These are phyloP conservation scores for Acrossocheilus fasciatus DNA, from an alignment of 2,797 vertebrate species.

Conservation along the genomic window DNA sequence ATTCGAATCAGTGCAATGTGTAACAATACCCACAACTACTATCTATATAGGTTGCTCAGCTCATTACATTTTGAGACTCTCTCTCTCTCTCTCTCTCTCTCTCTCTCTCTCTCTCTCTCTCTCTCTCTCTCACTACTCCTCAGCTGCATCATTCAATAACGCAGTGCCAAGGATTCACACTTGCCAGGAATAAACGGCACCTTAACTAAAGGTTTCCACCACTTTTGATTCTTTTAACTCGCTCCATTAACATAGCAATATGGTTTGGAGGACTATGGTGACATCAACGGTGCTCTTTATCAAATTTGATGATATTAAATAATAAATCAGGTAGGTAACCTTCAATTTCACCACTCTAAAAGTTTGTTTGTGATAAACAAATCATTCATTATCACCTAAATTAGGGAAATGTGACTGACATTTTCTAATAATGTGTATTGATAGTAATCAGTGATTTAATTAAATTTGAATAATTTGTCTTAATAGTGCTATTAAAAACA, in stretches of 20 bases:
- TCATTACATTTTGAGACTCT: not conserved
- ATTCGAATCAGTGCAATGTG: not conserved
- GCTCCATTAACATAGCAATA: not conserved
- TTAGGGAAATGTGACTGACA: not conserved
- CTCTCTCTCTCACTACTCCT: slow-evolving; percentile 2
- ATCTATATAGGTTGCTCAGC: no score
- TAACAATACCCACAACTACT: not conserved
- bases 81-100: slow-evolving; percentile 30
- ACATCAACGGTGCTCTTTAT: not conserved
- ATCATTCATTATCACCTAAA: not conserved
- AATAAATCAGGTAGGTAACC: slow-evolving; percentile 35
- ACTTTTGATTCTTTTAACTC: not conserved
- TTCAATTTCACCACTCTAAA: not conserved
- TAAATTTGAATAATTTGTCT: not conserved
- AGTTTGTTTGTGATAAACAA: not conserved
- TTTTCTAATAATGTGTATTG: not conserved
- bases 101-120: slow-evolving; percentile 14
- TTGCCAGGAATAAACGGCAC: slow-evolving; percentile 16
- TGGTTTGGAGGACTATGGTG: not conserved
- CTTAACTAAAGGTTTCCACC: not conserved
- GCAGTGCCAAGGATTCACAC: slow-evolving; percentile 22
- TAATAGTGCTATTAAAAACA: not conserved
- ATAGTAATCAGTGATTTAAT: not conserved
- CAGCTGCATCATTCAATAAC: slow-evolving; percentile 49
- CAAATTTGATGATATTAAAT: not conserved